Conservation (phyloP, 2,888 invertebrate genomes). For the Incurvaria masculella region DNA sequence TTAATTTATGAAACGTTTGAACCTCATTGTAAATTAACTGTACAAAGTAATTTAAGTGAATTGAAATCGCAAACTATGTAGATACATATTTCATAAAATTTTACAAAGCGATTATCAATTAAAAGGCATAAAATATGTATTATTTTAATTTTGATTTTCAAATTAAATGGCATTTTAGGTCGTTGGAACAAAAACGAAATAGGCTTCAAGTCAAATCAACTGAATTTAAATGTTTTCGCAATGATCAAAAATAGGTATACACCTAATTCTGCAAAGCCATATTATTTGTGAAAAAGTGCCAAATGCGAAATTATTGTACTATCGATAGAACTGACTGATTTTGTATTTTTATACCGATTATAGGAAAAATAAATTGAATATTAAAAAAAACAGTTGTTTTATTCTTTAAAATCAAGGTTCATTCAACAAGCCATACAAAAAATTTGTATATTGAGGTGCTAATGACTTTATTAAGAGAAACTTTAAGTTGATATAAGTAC, state of each 20-base stretch:
- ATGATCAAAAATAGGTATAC: no score
- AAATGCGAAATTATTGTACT: conserved; percentile 42
- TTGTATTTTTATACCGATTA: conserved; percentile 18
- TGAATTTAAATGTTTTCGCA: no score
- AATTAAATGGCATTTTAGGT: conserved; percentile 7
- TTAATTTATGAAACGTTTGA: conserved; percentile 12
- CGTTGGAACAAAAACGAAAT: conserved; percentile 7
- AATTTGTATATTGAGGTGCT: no score
- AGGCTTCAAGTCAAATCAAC: no score
- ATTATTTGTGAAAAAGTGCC: conserved; percentile 50
- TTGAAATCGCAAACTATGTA: background rate
- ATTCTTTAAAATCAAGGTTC: background rate
- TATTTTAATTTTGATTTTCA: no score
- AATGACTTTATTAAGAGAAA: no score
- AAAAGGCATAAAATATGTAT: background rate
- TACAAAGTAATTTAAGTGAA: background rate
- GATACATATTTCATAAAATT: background rate
- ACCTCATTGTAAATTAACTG: conserved; percentile 25
- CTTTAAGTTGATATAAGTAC: no score
- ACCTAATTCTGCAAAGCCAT: conserved; percentile 31
- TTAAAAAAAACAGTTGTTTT: background rate
- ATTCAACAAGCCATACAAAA: no score
- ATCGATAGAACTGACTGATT: conserved; percentile 44
- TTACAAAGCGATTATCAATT: background rate
- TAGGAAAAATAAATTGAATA: background rate